Conservation (phyloP, 2,113 vertebrate species). For the Megaceryle maxima region DNA sequence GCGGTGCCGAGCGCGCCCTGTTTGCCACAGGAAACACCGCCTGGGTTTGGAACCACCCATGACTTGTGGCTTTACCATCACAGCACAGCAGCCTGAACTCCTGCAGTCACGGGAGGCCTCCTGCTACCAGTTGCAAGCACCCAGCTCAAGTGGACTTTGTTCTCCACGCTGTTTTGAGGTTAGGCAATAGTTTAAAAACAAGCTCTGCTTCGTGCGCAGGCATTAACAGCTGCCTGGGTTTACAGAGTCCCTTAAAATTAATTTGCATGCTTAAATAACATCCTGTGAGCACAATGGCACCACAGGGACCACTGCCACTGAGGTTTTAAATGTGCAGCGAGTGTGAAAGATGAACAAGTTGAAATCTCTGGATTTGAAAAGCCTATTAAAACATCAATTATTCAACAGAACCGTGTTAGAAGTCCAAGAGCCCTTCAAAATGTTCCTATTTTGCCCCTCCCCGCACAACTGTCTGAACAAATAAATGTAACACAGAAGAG, state of each 20-base stretch:
- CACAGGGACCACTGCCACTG: background rate
- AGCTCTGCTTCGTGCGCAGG: background rate
- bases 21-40: background rate
- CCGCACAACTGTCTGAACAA: background rate
- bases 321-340: background rate
- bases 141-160: background rate
- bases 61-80: background rate
- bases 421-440: slow-evolving; percentile 15
- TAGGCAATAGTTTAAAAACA: background rate
- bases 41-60: fast-evolving
- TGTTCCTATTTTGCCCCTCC: background rate
- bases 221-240: slow-evolving; percentile 15
- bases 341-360: background rate
- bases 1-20: fast-evolving
- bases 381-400: slow-evolving; percentile 32
- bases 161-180: background rate
- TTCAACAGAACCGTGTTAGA: background rate
- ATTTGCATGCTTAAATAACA: slow-evolving; percentile 32
- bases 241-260: slow-evolving; percentile 18
- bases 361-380: slow-evolving; percentile 8
- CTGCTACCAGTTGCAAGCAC: background rate
- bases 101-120: background rate
- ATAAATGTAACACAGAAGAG: background rate
- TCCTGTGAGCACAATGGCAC: background rate
- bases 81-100: background rate